Percentiles rank a stretch among this genome's conserved stretches.
Conservation (phyloP, 2,797 vertebrate species). For the Chaetodon trifasciatus region DNA sequence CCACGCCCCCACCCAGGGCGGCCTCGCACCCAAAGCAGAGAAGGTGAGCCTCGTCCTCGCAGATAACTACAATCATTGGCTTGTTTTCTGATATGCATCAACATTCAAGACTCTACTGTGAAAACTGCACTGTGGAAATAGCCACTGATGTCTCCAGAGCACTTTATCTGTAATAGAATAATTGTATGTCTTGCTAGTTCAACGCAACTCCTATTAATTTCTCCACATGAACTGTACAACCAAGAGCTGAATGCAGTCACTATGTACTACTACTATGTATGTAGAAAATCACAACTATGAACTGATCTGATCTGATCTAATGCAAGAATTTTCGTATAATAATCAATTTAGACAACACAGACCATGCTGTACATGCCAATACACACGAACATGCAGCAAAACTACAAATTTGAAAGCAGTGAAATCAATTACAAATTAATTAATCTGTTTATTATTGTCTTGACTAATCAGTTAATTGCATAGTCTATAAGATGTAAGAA, state of each 20-base stretch:
- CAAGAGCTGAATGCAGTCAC: constrained; percentile 3
- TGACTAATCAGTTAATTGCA: too few species aligned
- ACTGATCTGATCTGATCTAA: background rate
- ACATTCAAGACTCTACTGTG: background rate
- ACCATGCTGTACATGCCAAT: background rate
- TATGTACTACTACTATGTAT: too few species aligned
- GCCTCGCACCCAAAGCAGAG: constrained; percentile 86
- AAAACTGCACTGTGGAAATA: background rate
- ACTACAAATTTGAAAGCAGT: background rate
- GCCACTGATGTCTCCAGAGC: background rate
- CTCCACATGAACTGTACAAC: constrained; percentile 2
- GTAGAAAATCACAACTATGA: too few species aligned
- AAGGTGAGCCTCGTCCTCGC: constrained; percentile 86
- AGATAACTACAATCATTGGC: background rate
- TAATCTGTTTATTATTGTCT: background rate
- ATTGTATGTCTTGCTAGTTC: constrained; percentile 16
- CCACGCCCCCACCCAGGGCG: constrained; percentile 73
- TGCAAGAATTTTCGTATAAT: background rate
- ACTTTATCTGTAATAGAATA: constrained; percentile 22
- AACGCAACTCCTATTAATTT: constrained; percentile 25
- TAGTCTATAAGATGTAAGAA: background rate
- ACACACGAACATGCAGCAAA: background rate
- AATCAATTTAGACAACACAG: background rate
- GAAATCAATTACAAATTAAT: background rate
- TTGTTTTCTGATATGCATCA: background rate